phyloP scores from a whole-genome alignment of 2,888 invertebrate genomes.

The Dorcus hopei region DNA sequence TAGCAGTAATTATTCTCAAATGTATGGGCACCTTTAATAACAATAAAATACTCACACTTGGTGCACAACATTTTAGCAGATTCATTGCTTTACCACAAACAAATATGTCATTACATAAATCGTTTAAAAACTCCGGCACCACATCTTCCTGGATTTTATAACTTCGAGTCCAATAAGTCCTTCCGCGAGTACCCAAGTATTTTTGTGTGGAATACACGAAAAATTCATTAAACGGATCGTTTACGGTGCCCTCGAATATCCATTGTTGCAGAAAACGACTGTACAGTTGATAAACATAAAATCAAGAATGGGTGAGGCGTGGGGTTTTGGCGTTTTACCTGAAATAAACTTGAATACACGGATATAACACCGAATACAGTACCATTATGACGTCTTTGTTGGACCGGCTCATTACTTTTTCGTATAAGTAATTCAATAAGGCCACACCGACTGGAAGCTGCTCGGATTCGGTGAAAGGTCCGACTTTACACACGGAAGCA shows the following conservation, averaged over 20 bases:
- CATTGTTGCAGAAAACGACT: conserved; percentile 73
- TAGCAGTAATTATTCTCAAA: no score
- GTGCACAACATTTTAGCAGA: conserved; percentile 66
- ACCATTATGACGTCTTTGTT: conserved; percentile 56
- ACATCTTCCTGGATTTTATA: conserved; percentile 54
- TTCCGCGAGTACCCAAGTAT: conserved; percentile 60
- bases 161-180: conserved; percentile 67
- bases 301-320: neutral
- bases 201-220: conserved; percentile 72
- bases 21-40: neutral
- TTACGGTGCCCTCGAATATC: conserved; percentile 80
- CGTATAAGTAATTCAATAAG: conserved; percentile 63
- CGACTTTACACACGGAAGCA: conserved; percentile 56
- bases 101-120: conserved; percentile 63
- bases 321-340: conserved; percentile 28
- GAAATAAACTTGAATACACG: conserved; percentile 47
- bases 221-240: conserved; percentile 79
- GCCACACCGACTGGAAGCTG: conserved; percentile 53
- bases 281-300: conserved; percentile 12
- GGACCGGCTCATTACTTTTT: conserved; percentile 59
- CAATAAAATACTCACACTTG: conserved; percentile 57
- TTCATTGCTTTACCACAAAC: conserved; percentile 73
- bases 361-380: conserved; percentile 51
- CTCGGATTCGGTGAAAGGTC: conserved; percentile 36
- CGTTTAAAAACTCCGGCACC: conserved; percentile 67